These are phyloP conservation scores for Eurois occulta DNA, from an alignment of 2,888 invertebrate genomes.

Conservation along the genomic window DNA sequence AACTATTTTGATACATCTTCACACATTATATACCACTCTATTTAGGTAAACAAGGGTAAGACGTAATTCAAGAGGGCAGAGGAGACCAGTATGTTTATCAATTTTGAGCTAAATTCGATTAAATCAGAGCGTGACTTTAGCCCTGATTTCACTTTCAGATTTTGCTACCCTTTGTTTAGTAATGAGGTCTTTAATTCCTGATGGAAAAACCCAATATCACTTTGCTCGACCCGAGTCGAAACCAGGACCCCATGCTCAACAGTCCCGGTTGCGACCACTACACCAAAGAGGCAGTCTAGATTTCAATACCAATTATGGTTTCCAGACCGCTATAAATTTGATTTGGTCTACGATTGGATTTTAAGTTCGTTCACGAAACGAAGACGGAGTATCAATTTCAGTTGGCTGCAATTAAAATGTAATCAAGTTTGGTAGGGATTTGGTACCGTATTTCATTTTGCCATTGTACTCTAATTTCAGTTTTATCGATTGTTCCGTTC, in stretches of 20 bases:
- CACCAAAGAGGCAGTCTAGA: neutral
- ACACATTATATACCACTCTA: neutral
- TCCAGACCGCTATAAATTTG: constrained; percentile 29
- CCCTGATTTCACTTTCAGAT: constrained; percentile 33
- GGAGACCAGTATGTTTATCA: neutral
- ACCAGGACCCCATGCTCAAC: no score
- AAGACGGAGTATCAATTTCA: constrained; percentile 58
- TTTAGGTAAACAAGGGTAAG: neutral
- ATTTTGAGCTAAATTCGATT: constrained; percentile 34
- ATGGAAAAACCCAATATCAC: no score
- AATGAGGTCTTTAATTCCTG: constrained; percentile 9
- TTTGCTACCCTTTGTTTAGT: constrained; percentile 14
- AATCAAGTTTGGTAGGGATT: constrained; percentile 58
- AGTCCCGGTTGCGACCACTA: no score
- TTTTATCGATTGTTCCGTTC: constrained; percentile 54
- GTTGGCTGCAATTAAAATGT: constrained; percentile 58
- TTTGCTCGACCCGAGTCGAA: no score
- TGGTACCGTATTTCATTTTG: constrained; percentile 52
- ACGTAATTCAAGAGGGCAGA: neutral
- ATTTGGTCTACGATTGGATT: constrained; percentile 37
- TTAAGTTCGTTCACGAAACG: constrained; percentile 48
- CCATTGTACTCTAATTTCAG: constrained; percentile 58
- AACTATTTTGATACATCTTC: neutral
- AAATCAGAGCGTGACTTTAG: constrained; percentile 19
- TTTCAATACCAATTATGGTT: constrained; percentile 9